Conservation (phyloP, 2,113 vertebrate species). For the Chaetodon trifascialis region DNA sequence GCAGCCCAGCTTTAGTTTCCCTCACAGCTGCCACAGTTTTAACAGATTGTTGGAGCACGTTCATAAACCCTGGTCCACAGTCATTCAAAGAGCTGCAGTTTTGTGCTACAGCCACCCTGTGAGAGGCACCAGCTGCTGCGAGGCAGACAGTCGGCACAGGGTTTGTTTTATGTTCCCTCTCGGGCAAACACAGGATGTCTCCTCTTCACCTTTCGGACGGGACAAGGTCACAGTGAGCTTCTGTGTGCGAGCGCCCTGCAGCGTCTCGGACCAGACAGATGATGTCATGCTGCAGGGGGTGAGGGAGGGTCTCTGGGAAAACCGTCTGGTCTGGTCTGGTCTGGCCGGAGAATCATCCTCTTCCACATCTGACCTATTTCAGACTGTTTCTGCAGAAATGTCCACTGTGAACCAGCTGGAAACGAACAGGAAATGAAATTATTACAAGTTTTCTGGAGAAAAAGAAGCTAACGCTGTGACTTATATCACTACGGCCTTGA, state of each 20-base stretch:
- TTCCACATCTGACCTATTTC: constrained; percentile 48
- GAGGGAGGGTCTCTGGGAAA: constrained; percentile 45
- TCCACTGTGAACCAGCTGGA: not conserved
- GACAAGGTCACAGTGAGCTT: constrained; percentile 63
- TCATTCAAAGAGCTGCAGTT: not conserved
- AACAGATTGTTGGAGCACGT: not conserved
- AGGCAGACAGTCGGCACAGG: not conserved
- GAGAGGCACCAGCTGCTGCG: constrained; percentile 16
- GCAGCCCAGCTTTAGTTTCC: not conserved
- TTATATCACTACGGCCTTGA: no score
- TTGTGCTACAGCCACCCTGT: not conserved
- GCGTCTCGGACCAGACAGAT: constrained; percentile 69
- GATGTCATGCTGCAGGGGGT: constrained; percentile 74
- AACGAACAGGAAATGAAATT: not conserved
- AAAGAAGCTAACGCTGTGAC: no score
- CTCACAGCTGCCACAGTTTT: not conserved
- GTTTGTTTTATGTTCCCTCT: constrained; percentile 51
- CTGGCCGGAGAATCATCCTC: constrained; percentile 32
- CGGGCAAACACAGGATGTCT: constrained; percentile 59
- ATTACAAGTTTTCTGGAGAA: no score
- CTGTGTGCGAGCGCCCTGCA: constrained; percentile 54
- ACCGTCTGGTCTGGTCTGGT: constrained; percentile 39
- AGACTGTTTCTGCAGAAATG: constrained; percentile 1
- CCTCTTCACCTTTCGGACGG: constrained; percentile 31
- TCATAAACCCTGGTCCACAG: not conserved